Evolutionary conservation across 2,113 vertebrate species (phyloP).

Genomic region (Macaca fascicularis): T2T-MFA8v1.1 NC_088389.1:88072501-88073000

Average conservation of each 20-base stretch:
- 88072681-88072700: neutral
- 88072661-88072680: neutral
- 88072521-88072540: neutral
- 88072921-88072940: neutral
- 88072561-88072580: neutral
- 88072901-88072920: neutral
- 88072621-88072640: neutral
- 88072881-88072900: neutral
- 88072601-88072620: neutral
- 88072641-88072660: neutral
- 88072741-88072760: neutral
- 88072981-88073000: neutral
- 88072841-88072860: neutral
- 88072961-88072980: neutral
- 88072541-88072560: neutral
- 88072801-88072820: neutral
- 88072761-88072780: neutral
- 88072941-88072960: neutral
- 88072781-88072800: neutral
- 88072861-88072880: neutral
- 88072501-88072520: neutral
- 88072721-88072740: neutral
- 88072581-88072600: neutral
- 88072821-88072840: neutral
- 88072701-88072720: neutral